Evolutionary conservation across 2,888 invertebrate genomes (phyloP), one percentile per base, ranked within the genome.

Genomic region (Acronicta leporina): DNA sequence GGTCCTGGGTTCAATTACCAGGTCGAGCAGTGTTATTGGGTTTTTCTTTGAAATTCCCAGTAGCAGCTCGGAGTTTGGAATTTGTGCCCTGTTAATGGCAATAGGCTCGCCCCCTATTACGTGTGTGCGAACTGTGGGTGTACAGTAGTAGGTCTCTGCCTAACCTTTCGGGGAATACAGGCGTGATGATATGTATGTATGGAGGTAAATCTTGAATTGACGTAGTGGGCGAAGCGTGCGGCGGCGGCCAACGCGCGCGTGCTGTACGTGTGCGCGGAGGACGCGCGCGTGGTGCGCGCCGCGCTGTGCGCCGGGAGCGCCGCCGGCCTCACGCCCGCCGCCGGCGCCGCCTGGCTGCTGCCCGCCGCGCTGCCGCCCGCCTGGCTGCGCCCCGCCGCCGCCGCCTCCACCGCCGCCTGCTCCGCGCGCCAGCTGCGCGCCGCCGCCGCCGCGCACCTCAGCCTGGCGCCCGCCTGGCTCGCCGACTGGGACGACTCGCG

Each of bases 301-400:
- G 96, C 98, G 13, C 96, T 98, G 95, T 98, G 98, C 85, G 97
- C 97, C 83, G 98, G 97, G 0, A 96, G 94, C 82, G 95, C 93
- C 78, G 94, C 96, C 66, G 95, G 96, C 66, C 97, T 97, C 96
- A 96, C 96, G 20, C 96, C 96, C 0, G 85, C 87, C 47, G 89
- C 97, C 73, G 97, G 97, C 41, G 97, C 97, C 87, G 97, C 97
- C 2, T 98, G 98, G 98, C 97, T 98, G 83, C 92, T 98, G 58
- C 98, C 98, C 0, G 94, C 95, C 38, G 97, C 97, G 96, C 92
- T 97, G 16, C 94, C 95, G 8, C 85, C 92, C 2, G 88, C 95
- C 67, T 97, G 97, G 97, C 90, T 96, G 55, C 95, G 94, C 0
- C 81, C 88, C 10, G 87, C 85, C 48, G 96, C 96, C 0, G 91